Percentiles rank a stretch among this genome's conserved stretches.
These are phyloP conservation scores for Manacus vitellinus DNA, from an alignment of 2,113 vertebrate genomes.

Conservation along the genomic window DNA sequence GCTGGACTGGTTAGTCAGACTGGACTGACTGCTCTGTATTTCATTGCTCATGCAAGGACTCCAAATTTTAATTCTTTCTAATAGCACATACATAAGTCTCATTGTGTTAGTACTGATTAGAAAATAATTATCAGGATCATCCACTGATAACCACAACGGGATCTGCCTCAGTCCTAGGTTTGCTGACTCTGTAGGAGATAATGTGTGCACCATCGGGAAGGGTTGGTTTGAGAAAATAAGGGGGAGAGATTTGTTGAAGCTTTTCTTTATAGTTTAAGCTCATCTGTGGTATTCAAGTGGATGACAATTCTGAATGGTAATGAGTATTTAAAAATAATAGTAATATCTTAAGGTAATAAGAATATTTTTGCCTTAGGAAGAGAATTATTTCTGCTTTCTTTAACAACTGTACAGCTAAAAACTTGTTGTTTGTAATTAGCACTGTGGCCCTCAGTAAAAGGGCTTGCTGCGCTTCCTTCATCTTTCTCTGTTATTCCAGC, in stretches of 20 bases:
- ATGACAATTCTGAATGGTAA: background rate
- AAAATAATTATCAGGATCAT: background rate
- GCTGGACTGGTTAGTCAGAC: accelerated
- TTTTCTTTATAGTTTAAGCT: background rate
- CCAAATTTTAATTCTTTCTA: background rate
- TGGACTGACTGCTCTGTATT: background rate
- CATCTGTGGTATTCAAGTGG: background rate
- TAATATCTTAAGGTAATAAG: background rate
- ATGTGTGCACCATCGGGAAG: background rate
- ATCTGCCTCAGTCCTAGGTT: background rate
- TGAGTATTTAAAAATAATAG: background rate
- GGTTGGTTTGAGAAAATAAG: background rate
- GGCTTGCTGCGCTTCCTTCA: background rate
- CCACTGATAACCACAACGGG: background rate
- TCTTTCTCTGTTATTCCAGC: background rate
- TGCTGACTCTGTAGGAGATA: background rate
- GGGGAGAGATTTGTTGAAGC: background rate
- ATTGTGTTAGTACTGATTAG: background rate
- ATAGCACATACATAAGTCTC: background rate
- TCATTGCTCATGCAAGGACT: background rate
- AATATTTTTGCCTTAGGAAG: background rate
- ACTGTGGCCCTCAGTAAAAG: background rate
- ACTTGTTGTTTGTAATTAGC: background rate
- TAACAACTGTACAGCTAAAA: background rate
- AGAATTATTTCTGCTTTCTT: background rate